Evolutionary conservation across 2,113 vertebrate species (phyloP).

Genomic region (Dipodomys ordii): DNA sequence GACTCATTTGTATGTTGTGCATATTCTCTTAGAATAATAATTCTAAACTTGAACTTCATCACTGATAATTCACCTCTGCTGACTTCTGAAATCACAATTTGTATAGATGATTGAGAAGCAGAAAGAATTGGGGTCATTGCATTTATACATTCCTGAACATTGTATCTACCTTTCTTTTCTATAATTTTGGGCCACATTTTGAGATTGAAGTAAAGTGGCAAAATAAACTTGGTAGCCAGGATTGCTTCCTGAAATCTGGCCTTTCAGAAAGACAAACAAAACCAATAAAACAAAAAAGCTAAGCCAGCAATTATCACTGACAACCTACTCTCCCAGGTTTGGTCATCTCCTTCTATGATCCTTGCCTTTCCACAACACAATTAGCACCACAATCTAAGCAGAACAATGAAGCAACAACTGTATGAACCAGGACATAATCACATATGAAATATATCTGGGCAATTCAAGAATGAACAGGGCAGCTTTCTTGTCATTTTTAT

Average conservation of each 20-base stretch:
- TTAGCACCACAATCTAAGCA: background rate
- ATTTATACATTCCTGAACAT: background rate
- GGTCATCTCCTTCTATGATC: background rate
- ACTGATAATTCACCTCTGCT: background rate
- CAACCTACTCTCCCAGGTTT: background rate
- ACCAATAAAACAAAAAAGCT: background rate
- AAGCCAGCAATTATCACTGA: background rate
- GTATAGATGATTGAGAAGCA: background rate
- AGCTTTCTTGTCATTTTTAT: background rate
- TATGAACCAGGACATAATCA: background rate
- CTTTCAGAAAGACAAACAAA: background rate
- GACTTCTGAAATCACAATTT: background rate
- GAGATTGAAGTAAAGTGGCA: background rate
- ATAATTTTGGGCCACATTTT: background rate
- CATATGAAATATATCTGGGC: background rate
- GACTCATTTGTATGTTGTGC: too few species aligned
- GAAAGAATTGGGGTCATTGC: background rate
- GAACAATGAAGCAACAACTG: background rate
- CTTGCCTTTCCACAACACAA: background rate
- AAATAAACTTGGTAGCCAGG: background rate
- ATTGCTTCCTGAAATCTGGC: background rate
- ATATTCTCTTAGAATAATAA: background rate
- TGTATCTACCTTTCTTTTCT: background rate
- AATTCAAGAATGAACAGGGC: background rate
- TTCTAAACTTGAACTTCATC: background rate